Evolutionary conservation across 2,888 invertebrate species (phyloP), one percentile per base, ranked within the genome.

Genomic region (Drosophila pullipes): DNA sequence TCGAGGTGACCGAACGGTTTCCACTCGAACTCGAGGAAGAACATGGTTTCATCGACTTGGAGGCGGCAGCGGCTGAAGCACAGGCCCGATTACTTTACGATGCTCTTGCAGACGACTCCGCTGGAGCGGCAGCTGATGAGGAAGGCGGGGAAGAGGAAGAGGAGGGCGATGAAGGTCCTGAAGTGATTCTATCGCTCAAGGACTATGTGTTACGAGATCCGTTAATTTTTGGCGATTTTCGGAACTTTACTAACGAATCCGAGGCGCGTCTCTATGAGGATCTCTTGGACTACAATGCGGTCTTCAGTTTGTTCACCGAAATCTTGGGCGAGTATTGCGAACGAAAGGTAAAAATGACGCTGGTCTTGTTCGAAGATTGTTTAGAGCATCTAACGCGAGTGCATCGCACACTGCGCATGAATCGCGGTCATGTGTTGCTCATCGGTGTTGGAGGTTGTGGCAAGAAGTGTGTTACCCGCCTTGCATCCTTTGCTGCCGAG

Each of bases 401-500:
- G 16, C 98, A 98, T 85, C 96, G 98, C 30, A 96, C 96, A 0
- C 94, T 98, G 72, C 95, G 98, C 76, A 96, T 98, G 95, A 91
- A 92, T 78, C 92, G 96, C 76, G 98, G 98, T 0, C 97, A 98
- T 91, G 95, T 96, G 7, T 94, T 98, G 93, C 94, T 98, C 49
- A 96, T 98, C 18, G 98, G 98, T 13, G 97, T 97, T 2, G 98
- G 97, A 3, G 98, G 98, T 28, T 96, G 97, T 84, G 98, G 98
- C 28, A 98, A 98, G 93, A 96, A 97, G 89, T 96, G 96, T 76
- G 95, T 98, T 30, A 96, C 97, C 28, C 95, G 95, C 60, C 94
- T 98, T 7, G 96, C 98, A 0, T 95, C 97, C 0, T 98, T 97
- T 90, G 96, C 98, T 0, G 98, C 98, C 2, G 96, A 96, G 60